Percentiles rank a stretch among this genome's conserved stretches.
phyloP scores from a whole-genome alignment of 2,888 invertebrate species.

The Dicranocentrus wangi region DNA sequence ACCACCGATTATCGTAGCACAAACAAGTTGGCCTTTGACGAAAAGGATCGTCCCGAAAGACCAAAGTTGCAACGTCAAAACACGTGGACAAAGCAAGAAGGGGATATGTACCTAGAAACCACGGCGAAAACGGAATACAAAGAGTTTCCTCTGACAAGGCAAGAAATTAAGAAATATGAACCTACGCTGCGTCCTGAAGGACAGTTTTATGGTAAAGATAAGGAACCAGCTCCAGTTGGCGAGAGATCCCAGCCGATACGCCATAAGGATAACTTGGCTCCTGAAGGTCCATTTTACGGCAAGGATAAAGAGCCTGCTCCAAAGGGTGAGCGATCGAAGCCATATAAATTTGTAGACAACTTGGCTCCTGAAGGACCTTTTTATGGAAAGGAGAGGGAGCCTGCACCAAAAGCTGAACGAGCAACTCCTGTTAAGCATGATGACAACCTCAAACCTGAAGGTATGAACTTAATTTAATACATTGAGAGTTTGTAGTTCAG shows the following conservation, averaged over 20 bases:
- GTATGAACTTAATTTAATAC: conserved; percentile 68
- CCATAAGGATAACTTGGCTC: conserved; percentile 79
- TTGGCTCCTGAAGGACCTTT: conserved; percentile 78
- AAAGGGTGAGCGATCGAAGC: conserved; percentile 78
- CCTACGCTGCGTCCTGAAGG: conserved; percentile 83
- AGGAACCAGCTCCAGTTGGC: conserved; percentile 78
- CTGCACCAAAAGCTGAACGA: conserved; percentile 54
- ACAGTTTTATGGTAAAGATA: conserved; percentile 76
- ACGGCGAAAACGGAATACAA: conserved; percentile 63
- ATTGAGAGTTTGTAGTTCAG: conserved; percentile 67
- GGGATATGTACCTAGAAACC: conserved; percentile 70
- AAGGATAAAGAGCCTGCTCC: conserved; percentile 78
- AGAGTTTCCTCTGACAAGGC: conserved; percentile 66
- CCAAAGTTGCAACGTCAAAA: conserved; percentile 82
- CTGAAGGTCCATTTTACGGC: conserved; percentile 79
- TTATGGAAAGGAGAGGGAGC: conserved; percentile 59
- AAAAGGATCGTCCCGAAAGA: conserved; percentile 79
- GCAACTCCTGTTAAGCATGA: conserved; percentile 63
- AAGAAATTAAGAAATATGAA: conserved; percentile 74
- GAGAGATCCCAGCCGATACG: conserved; percentile 78
- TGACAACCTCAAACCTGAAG: conserved; percentile 70
- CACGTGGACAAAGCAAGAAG: conserved; percentile 81
- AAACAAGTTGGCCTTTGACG: conserved; percentile 77
- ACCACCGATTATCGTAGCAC: conserved; percentile 68
- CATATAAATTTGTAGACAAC: conserved; percentile 79